These are phyloP conservation scores for Thaumetopoea pityocampa DNA, from an alignment of 1,140 invertebrate species.

Conservation along the genomic window DNA sequence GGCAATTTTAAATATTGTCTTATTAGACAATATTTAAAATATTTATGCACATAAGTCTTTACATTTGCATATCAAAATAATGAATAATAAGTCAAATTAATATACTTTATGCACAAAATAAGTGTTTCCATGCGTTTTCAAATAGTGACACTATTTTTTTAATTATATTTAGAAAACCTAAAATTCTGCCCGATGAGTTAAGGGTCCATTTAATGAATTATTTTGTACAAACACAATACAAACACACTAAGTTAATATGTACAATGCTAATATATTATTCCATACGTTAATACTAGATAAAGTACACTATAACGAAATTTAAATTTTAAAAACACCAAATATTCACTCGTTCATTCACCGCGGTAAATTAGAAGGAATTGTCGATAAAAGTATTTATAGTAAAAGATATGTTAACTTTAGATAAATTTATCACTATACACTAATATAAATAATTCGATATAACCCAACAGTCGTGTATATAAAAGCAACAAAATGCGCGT, in stretches of 20 bases:
- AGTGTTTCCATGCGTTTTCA: too few relatives aligned
- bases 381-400: slow-evolving; percentile 9
- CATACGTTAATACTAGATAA: slow-evolving; percentile 47
- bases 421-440: slow-evolving; percentile 12
- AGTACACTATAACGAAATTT: slow-evolving; percentile 45
- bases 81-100: too few relatives aligned
- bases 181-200: too few relatives aligned
- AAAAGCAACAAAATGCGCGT: slow-evolving; percentile 7
- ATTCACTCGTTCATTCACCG: too few relatives aligned
- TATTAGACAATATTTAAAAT: too few relatives aligned
- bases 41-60: too few relatives aligned
- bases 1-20: too few relatives aligned
- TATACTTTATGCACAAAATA: too few relatives aligned
- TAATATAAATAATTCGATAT: neutral
- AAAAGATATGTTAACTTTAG: slow-evolving; percentile 21
- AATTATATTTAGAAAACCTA: too few relatives aligned
- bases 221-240: slow-evolving; percentile 8
- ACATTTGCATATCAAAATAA: too few relatives aligned
- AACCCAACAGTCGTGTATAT: slow-evolving; percentile 14
- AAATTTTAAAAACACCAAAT: slow-evolving; percentile 17
- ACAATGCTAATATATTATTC: slow-evolving; percentile 25
- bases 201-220: slow-evolving; percentile 4
- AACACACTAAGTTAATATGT: slow-evolving; percentile 27
- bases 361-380: slow-evolving; percentile 11
- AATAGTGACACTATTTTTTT: too few relatives aligned